Evolutionary conservation across 2,797 vertebrate species (phyloP).

Genomic region (Melanotaenia nigrans): DNA sequence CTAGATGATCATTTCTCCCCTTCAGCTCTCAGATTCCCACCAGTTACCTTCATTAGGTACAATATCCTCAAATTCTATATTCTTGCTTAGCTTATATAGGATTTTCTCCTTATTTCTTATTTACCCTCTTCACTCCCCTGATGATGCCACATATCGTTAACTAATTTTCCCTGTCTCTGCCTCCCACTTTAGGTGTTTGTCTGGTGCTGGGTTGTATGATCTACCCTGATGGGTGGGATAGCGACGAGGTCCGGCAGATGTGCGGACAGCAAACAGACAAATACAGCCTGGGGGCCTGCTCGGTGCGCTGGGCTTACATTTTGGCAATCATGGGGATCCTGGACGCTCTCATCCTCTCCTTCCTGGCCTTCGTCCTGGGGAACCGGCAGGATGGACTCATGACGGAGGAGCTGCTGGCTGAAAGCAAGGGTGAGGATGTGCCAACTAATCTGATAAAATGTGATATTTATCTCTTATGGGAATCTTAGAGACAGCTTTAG

Average conservation of each 20-base stretch:
- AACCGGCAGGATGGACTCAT: conserved; percentile 95
- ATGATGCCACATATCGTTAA: background rate
- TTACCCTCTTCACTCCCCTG: background rate
- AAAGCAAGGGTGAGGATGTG: conserved; percentile 88
- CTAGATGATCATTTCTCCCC: conserved; percentile 10
- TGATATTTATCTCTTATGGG: conserved; percentile 20
- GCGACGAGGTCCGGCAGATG: conserved; percentile 92
- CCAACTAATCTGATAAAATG: conserved; percentile 17
- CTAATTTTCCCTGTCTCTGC: background rate
- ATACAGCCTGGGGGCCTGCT: conserved; percentile 90
- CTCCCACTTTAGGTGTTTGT: conserved; percentile 85
- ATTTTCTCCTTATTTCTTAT: background rate
- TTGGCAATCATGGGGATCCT: conserved; percentile 96
- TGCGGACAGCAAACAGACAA: conserved; percentile 92
- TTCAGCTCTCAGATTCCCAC: conserved; percentile 24
- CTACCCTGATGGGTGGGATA: conserved; percentile 96
- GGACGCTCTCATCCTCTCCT: conserved; percentile 95
- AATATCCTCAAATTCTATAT: background rate
- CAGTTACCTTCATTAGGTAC: conserved; percentile 37
- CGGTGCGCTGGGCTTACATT: conserved; percentile 96
- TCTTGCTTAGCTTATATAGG: background rate
- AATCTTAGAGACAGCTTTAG: background rate
- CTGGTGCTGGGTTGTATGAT: conserved; percentile 96
- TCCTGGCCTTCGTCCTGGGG: conserved; percentile 94
- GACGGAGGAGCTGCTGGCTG: conserved; percentile 93